These are phyloP conservation scores for Icerya purchasi DNA, from an alignment of 2,888 invertebrate genomes.

Conservation along the genomic window DNA sequence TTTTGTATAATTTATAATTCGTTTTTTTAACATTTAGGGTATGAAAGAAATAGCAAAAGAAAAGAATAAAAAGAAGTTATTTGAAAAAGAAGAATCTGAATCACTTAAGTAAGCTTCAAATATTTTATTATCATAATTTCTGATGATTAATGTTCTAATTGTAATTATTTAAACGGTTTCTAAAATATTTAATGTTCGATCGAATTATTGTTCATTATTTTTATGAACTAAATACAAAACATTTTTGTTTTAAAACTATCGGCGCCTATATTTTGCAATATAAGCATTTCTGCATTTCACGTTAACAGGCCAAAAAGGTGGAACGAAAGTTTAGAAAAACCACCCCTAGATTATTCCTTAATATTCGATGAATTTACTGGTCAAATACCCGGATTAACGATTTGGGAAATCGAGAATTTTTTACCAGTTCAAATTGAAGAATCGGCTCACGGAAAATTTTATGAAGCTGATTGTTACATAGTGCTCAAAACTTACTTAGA, in stretches of 20 bases:
- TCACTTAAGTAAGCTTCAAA: conserved; percentile 41
- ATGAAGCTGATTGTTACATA: conserved; percentile 97
- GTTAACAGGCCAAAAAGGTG: conserved; percentile 71
- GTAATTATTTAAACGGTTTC: no score
- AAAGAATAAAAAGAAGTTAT: conserved; percentile 47
- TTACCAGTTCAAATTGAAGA: conserved; percentile 84
- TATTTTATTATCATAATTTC: no score
- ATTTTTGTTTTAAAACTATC: background rate
- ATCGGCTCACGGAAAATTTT: conserved; percentile 57
- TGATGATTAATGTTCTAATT: no score
- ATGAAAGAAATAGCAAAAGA: conserved; percentile 71
- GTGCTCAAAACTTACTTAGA: conserved; percentile 71
- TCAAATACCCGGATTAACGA: conserved; percentile 69
- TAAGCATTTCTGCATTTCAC: no score
- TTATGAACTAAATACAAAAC: background rate
- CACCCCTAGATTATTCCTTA: conserved; percentile 87
- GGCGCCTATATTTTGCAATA: background rate
- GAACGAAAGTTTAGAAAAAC: conserved; percentile 88
- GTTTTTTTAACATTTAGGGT: conserved; percentile 30
- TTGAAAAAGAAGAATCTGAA: conserved; percentile 42
- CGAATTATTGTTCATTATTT: background rate
- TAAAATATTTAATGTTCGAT: background rate
- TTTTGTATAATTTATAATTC: no score
- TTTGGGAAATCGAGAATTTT: conserved; percentile 99
- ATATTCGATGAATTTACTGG: conserved; percentile 92